Evolutionary conservation across 1,140 invertebrate genomes (phyloP).

Genomic region (Euborellia annulipes): DNA sequence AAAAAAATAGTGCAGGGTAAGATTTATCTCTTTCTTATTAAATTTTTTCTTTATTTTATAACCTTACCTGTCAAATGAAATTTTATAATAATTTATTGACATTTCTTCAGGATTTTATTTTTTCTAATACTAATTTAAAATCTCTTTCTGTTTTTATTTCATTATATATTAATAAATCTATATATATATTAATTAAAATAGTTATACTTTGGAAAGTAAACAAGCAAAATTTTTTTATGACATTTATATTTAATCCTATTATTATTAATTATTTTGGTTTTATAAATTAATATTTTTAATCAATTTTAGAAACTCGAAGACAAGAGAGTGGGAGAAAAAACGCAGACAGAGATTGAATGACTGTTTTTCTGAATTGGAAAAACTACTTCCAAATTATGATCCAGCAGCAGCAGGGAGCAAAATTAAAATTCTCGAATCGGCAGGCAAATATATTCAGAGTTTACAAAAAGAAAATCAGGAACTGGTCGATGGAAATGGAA

Average conservation of each 20-base stretch:
- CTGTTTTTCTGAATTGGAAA: constrained; percentile 28
- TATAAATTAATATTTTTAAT: background rate
- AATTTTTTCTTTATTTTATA: no score
- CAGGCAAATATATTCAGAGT: constrained; percentile 28
- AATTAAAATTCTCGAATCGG: constrained; percentile 30
- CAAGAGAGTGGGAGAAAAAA: constrained; percentile 32
- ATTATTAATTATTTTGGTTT: background rate
- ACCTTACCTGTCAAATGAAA: no score
- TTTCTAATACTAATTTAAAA: no score
- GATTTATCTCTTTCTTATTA: no score
- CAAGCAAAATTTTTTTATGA: background rate
- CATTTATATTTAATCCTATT: background rate
- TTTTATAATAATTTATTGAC: no score
- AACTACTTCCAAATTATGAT: constrained; percentile 31
- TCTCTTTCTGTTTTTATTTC: no score
- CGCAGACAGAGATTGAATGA: constrained; percentile 31
- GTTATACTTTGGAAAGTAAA: background rate
- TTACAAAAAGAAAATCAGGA: constrained; percentile 28
- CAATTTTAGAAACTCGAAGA: constrained; percentile 15
- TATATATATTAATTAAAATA: no score
- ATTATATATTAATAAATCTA: no score
- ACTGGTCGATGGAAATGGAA: constrained; percentile 14
- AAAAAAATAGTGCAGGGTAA: no score
- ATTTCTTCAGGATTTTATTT: no score
- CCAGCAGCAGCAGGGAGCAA: constrained; percentile 27